Evolutionary conservation across 2,888 invertebrate species (phyloP).

Genomic region (Drosophila recens): DNA sequence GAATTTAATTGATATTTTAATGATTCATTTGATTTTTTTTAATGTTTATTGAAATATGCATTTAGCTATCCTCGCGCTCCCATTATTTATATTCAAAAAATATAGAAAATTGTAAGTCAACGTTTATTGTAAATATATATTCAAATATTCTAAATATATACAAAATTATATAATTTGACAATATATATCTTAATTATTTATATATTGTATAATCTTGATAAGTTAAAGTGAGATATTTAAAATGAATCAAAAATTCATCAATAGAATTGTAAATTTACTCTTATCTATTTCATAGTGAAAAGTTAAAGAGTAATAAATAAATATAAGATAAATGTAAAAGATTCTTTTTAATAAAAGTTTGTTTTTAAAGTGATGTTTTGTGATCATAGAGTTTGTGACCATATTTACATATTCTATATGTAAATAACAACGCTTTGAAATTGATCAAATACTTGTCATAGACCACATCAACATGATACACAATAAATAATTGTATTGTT

Average conservation of each 20-base stretch:
- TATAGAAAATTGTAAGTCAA: background rate
- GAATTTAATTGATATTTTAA: slow-evolving; percentile 72
- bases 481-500: slow-evolving; percentile 46
- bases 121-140: no score
- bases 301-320: no score
- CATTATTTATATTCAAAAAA: background rate
- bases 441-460: slow-evolving; percentile 37
- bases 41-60: slow-evolving; percentile 48
- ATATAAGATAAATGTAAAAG: no score
- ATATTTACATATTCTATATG: slow-evolving; percentile 3
- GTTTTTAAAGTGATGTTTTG: background rate
- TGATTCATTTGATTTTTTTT: slow-evolving; percentile 54
- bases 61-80: slow-evolving; percentile 33
- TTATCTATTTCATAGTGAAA: no score
- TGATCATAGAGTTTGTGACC: background rate
- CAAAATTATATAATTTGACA: no score
- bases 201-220: no score
- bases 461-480: slow-evolving; percentile 41
- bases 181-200: no score
- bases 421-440: slow-evolving; percentile 12
- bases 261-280: no score
- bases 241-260: no score
- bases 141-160: background rate
- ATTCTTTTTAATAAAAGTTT: no score
- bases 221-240: no score